Evolutionary conservation across 2,113 vertebrate species (phyloP), one percentile per base, ranked within the genome.

Genomic region (Leiothrix lutea): DNA sequence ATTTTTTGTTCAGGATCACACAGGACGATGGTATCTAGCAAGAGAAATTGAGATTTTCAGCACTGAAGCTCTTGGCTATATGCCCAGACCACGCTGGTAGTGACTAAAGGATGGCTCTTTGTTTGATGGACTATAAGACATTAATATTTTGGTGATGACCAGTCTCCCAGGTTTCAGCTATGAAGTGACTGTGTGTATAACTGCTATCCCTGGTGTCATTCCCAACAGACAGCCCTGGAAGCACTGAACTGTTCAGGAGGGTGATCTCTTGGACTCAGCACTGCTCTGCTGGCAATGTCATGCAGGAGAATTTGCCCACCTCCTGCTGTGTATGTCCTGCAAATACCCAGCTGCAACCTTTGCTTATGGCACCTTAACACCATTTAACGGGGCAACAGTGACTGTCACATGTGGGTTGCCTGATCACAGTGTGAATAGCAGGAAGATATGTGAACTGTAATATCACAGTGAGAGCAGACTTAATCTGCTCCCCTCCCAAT

Each of bases 21-120:
- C 16, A 86, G 26, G 40, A 45, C 80, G 62, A 57, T 8, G 12
- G 15, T 58, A 42, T 72, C 44, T 48, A 73, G 54, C 50, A 80
- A 72, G 50, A 82, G 16, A 84, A 91, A 87, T 6, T 15, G 62
- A 72, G 69, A 70, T 84, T 88, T 92, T 83, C 67, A 73, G 50
- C 53, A 60, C 48, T 40, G 48, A 61, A 47, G 42, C n/a, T 88
- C 74, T 90, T 73, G 74, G 62, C 61, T 64, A 6, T 3, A 2
- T 84, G 58, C 71, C 53, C 88, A 80, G 73, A 51, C 36, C 48
- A 67, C 42, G 26, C 35, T 44, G 74, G 25, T 45, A 35, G 45
- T 35, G 53, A 45, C 14, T 65, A 80, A 67, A 81, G 53, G 74
- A 29, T 50, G 33, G 14, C 7, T 72, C 18, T 65, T 82, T 65